Conservation (phyloP, 1,140 invertebrate species). For the Hyles euphorbiae region DNA sequence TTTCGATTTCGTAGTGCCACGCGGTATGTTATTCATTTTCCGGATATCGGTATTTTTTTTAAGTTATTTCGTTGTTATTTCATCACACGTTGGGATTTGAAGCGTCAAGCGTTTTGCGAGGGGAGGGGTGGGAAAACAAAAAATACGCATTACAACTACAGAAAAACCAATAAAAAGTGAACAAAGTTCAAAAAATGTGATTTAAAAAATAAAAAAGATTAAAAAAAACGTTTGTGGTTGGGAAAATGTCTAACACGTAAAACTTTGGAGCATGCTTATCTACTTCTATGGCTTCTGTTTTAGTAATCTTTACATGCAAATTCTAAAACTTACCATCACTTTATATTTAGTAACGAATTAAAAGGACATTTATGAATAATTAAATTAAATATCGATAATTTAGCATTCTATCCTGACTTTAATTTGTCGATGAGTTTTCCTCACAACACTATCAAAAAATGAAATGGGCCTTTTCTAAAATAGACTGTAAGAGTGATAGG, state of each 20-base stretch:
- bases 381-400: no score
- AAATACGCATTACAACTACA: conserved; percentile 75
- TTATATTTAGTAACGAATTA: conserved; percentile 15
- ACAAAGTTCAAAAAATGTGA: conserved; percentile 36
- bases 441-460: no score
- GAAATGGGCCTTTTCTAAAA: no score
- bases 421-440: no score
- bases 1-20: conserved; percentile 8
- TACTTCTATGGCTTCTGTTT: conserved; percentile 65
- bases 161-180: conserved; percentile 54
- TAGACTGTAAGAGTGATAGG: no score
- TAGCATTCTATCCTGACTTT: no score
- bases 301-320: conserved; percentile 20
- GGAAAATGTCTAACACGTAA: conserved; percentile 72
- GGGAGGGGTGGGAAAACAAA: conserved; percentile 67
- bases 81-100: conserved; percentile 69
- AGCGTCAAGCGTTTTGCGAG: conserved; percentile 72
- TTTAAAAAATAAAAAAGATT: conserved; percentile 26
- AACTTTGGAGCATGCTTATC: conserved; percentile 49
- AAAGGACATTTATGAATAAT: conserved; percentile 11
- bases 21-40: conserved; percentile 11
- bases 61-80: conserved; percentile 55
- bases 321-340: conserved; percentile 24
- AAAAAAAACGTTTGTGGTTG: conserved; percentile 57
- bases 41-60: conserved; percentile 23